Base-by-base conservation (phyloP, 2,797 vertebrate species). In the Pempheris klunzingeri region DNA sequence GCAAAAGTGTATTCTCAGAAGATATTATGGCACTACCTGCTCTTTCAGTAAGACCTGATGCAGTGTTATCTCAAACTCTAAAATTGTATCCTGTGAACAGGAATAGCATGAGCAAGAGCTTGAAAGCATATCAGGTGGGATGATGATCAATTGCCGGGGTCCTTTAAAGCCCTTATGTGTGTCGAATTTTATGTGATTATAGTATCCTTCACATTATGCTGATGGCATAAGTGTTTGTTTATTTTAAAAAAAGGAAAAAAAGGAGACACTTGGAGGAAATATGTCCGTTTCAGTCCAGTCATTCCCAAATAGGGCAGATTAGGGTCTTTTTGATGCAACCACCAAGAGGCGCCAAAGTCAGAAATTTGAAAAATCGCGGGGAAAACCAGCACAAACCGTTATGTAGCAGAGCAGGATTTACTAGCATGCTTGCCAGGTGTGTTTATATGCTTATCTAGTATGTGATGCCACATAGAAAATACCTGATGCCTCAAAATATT, bases 1-100 rank as follows among this genome's bases (percentile, higher is more conserved):
- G 34, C 7, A 74, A 52, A 63, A 34, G 44, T 55, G 24, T 20
- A 55, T 57, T 83, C 78, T 68, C 20, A 57, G 46, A 38, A 46
- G 18, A 41, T 22, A 54, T 59, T 55, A 22, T 24, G 43, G 32
- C 30, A 47, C 38, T 52, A 15, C 24, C 28, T 5, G 22, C 26
- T 63, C 22, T 60, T 71, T 80, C 43, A 69, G 53, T 59, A 59
- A 71, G 17, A 59, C 20, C 13, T 14, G 26, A 46, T 55, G 32
- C 22, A 32, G 4, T 38, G 36, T 62, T 62, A 52, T 64, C 17
- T 9, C n/a, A 39, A 55, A 49, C 65, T 26, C 65, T 26, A 7
- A 73, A 49, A 64, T 41, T 41, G 9, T 41, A 13, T 53, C 38
- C 69, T 46, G 57, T 38, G 41, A 12, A n/a, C 2, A 10, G 65